Percentiles rank a stretch among this genome's conserved stretches.
Evolutionary conservation across 2,888 invertebrate species (phyloP).

Genomic region (Polymixis flavicincta): DNA sequence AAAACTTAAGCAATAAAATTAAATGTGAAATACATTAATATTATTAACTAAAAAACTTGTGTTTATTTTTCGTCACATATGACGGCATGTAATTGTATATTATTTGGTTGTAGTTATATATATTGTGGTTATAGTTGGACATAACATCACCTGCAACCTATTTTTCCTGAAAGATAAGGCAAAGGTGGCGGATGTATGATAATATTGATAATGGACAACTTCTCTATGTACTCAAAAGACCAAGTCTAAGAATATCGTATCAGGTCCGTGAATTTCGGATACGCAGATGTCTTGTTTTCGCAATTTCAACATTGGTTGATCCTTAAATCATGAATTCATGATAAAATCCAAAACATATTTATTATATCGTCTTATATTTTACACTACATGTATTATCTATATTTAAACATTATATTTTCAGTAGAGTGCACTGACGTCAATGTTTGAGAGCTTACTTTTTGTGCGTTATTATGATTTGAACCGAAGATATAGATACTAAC

Average conservation of each 20-base stretch:
- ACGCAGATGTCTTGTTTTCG: background rate
- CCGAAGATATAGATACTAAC: constrained; percentile 8
- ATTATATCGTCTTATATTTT: background rate
- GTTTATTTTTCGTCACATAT: constrained; percentile 20
- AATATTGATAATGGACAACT: background rate
- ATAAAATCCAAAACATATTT: too few relatives aligned
- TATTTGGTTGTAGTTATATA: too few relatives aligned
- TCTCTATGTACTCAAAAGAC: background rate
- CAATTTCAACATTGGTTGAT: background rate
- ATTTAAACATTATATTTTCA: constrained; percentile 15
- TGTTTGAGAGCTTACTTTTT: constrained; percentile 35
- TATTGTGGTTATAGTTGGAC: too few relatives aligned
- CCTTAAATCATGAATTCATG: too few relatives aligned
- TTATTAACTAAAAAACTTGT: constrained; percentile 32
- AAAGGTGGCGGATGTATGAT: background rate
- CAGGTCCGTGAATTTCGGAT: background rate
- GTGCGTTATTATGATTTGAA: constrained; percentile 18
- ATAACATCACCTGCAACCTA: background rate
- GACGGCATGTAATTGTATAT: background rate
- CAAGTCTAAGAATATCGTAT: background rate
- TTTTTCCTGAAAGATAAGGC: background rate
- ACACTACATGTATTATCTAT: background rate
- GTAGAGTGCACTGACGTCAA: constrained; percentile 53
- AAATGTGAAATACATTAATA: constrained; percentile 16
- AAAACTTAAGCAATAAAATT: constrained; percentile 26